These are phyloP conservation scores for Esperia sulphurella DNA, from an alignment of 2,888 invertebrate genomes.

Conservation along the genomic window DNA sequence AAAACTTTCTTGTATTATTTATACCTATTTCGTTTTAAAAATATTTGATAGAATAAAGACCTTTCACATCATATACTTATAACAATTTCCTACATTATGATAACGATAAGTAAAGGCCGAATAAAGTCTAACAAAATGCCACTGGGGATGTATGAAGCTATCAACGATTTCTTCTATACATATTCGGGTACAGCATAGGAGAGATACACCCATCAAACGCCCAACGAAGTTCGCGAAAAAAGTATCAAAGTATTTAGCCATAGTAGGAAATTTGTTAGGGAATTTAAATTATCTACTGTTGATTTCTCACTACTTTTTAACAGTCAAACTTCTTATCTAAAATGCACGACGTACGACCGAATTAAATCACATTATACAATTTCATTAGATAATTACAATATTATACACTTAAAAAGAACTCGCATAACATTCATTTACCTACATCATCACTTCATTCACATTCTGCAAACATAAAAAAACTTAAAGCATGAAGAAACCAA, in stretches of 20 bases:
- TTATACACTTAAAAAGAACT: constrained; percentile 13
- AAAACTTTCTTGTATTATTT: too few species aligned
- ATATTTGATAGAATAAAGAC: too few species aligned
- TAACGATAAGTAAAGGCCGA: neutral
- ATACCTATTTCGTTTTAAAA: too few species aligned
- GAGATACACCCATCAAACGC: too few species aligned
- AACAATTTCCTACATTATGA: neutral
- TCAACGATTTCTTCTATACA: neutral
- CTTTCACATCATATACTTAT: neutral
- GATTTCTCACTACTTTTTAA: neutral
- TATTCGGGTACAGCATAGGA: neutral
- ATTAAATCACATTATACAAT: neutral
- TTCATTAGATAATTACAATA: neutral
- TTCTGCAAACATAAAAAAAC: constrained; percentile 42
- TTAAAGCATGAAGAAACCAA: constrained; percentile 72
- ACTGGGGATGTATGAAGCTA: constrained; percentile 10
- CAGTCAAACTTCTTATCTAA: neutral
- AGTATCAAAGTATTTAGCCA: too few species aligned
- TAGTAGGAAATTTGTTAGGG: too few species aligned
- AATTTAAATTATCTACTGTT: neutral
- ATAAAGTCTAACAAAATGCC: constrained; percentile 20
- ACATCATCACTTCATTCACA: constrained; percentile 20
- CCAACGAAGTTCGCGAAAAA: too few species aligned
- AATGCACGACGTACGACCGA: neutral
- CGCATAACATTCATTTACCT: constrained; percentile 23